Base-by-base conservation (phyloP, 2,888 invertebrate species). In the Gortyna flavago region DNA sequence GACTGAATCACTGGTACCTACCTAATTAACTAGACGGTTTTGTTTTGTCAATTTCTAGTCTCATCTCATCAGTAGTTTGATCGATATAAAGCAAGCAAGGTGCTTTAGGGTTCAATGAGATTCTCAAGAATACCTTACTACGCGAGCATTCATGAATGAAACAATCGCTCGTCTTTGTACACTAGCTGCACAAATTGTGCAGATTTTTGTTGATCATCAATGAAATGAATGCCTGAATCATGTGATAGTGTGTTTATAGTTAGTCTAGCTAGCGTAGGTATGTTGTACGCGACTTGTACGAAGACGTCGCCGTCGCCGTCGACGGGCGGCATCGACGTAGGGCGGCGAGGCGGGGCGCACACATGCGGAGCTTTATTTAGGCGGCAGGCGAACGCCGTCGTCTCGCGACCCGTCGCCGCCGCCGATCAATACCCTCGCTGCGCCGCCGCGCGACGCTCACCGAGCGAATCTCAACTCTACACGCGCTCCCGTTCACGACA, bases 341-440 rank as follows among this genome's bases (percentile, higher is more conserved):
- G 95, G 95, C 95, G 95, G 93, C 93, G 91, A 90, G 89, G 89
- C 88, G 88, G 89, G 90, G 91, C 92, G 92, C 94, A 94, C 95
- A 96, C 96, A 96, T 95, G 95, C 95, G 91, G 93, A 95, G 96
- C 95, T 96, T 96, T 96, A 96, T 96, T 96, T 96, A 96, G 96
- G 96, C 95, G 95, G 95, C 95, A 92, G 92, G 92, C 92, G 94
- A 91, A 95, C 96, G 96, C 95, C 96, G 95, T 95, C 95, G 95
- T 95, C 96, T 96, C 94, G 94, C 95, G 93, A 92, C 94, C 92
- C 94, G 93, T 92, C 93, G 92, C 89, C 93, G 91, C 92, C 94
- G 93, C 93, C 96, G 96, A 96, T 96, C 96, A 96, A 96, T 96
- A 96, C 95, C 94, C 95, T 89, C 95, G 90, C 92, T 95, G 96